Conservation (phyloP, 2,888 invertebrate genomes). For the Amphimallon solstitiale region DNA sequence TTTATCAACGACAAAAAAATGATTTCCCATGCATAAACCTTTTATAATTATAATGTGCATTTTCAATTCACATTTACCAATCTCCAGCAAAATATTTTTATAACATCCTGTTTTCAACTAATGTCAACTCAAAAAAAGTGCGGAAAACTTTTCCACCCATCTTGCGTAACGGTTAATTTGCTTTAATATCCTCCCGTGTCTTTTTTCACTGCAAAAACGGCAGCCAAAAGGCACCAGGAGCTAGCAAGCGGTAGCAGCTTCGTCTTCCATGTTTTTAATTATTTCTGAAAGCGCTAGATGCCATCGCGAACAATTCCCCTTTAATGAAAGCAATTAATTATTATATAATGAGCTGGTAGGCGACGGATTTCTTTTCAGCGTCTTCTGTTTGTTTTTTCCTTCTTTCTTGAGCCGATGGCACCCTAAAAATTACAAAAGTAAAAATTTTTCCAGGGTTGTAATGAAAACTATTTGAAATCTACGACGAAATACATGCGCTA, state of each 20-base stretch:
- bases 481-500: too few relatives aligned
- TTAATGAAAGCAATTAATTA: conserved; percentile 27
- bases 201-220: not conserved
- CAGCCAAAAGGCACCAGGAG: not conserved
- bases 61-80: too few relatives aligned
- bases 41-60: too few relatives aligned
- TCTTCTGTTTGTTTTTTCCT: too few relatives aligned
- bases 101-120: not conserved
- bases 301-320: conserved; percentile 11
- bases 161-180: conserved; percentile 17
- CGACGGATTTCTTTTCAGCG: not conserved
- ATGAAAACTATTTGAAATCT: too few relatives aligned
- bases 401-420: too few relatives aligned
- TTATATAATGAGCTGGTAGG: conserved; percentile 17
- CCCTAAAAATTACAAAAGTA: too few relatives aligned
- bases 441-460: too few relatives aligned
- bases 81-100: conserved; percentile 10
- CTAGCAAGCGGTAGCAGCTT: too few relatives aligned
- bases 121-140: not conserved
- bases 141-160: not conserved
- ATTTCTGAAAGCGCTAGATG: not conserved
- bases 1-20: too few relatives aligned
- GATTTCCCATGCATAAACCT: too few relatives aligned
- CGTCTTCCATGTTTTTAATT: conserved; percentile 20
- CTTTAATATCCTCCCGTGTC: not conserved